phyloP scores from a whole-genome alignment of 2,888 invertebrate genomes.

The Galeopsomyia nigrocyanea region DNA sequence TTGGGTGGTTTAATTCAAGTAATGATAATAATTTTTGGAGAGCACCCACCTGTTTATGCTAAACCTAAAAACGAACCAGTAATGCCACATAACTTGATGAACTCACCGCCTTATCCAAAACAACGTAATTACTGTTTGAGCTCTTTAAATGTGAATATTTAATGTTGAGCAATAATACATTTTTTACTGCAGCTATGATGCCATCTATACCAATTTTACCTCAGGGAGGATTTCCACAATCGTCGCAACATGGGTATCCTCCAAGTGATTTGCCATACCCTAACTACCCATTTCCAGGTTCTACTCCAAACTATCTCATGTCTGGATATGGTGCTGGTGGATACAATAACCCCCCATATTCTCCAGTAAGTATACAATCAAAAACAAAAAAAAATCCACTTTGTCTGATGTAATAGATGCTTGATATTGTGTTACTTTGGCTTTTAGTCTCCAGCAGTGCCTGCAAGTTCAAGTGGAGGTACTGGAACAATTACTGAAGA shows the following conservation, averaged over 20 bases:
- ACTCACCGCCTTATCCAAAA: slow-evolving; percentile 71
- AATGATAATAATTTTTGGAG: slow-evolving; percentile 93
- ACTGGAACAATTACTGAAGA: slow-evolving; percentile 93
- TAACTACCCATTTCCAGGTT: slow-evolving; percentile 69
- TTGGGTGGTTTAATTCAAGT: slow-evolving; percentile 90
- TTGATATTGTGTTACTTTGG: slow-evolving; percentile 13
- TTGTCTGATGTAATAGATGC: slow-evolving; percentile 7
- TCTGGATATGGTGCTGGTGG: slow-evolving; percentile 66
- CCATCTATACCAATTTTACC: slow-evolving; percentile 54
- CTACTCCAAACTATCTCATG: slow-evolving; percentile 55
- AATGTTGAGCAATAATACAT: slow-evolving; percentile 4
- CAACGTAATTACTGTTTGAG: slow-evolving; percentile 64
- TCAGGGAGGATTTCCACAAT: slow-evolving; percentile 45
- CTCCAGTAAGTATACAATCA: slow-evolving; percentile 55
- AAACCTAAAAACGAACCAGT: slow-evolving; percentile 73
- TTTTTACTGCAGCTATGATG: slow-evolving; percentile 65
- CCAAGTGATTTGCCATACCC: slow-evolving; percentile 57
- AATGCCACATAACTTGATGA: slow-evolving; percentile 50
- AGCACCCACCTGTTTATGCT: slow-evolving; percentile 93
- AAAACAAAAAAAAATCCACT: not conserved
- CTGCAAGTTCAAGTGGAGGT: slow-evolving; percentile 70
- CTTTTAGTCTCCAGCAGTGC: slow-evolving; percentile 57
- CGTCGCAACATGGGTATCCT: slow-evolving; percentile 62
- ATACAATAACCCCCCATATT: slow-evolving; percentile 63
- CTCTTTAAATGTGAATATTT: slow-evolving; percentile 28